Evolutionary conservation across 2,888 invertebrate species (phyloP).

Genomic region (Busseola fusca): DNA sequence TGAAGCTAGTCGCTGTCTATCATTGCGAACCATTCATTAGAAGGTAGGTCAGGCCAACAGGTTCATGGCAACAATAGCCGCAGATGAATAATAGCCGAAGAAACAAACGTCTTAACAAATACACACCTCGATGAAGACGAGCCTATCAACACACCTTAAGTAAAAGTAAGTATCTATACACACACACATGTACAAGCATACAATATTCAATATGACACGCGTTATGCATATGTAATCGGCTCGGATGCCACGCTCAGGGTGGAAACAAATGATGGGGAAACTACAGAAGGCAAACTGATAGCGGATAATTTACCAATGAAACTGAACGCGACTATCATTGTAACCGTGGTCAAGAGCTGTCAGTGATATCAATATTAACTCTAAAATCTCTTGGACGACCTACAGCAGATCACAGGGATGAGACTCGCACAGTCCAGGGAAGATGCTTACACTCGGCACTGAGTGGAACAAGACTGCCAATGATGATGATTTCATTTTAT

Average conservation of each 20-base stretch:
- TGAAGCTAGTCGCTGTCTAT: too few relatives aligned
- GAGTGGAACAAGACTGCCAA: neutral
- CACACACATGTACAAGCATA: constrained; percentile 32
- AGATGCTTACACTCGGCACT: neutral
- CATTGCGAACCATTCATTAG: neutral
- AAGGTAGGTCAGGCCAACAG: neutral
- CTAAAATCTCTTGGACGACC: neutral
- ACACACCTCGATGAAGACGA: constrained; percentile 14
- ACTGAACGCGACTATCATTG: too few relatives aligned
- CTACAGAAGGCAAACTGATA: constrained; percentile 33
- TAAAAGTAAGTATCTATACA: constrained; percentile 42
- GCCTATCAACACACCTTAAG: constrained; percentile 9
- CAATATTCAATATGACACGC: constrained; percentile 51
- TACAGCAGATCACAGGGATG: neutral
- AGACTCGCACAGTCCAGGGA: neutral
- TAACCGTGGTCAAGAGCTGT: neutral
- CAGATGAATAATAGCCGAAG: constrained; percentile 21
- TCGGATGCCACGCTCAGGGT: constrained; percentile 38
- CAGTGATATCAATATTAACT: neutral
- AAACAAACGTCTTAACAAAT: constrained; percentile 25
- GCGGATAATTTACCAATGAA: neutral
- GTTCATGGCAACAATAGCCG: constrained; percentile 5
- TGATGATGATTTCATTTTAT: too few relatives aligned
- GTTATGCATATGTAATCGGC: constrained; percentile 54
- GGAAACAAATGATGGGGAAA: neutral